These are phyloP conservation scores for Encarsia formosa DNA, from an alignment of 2,888 invertebrate species.

Conservation along the genomic window DNA sequence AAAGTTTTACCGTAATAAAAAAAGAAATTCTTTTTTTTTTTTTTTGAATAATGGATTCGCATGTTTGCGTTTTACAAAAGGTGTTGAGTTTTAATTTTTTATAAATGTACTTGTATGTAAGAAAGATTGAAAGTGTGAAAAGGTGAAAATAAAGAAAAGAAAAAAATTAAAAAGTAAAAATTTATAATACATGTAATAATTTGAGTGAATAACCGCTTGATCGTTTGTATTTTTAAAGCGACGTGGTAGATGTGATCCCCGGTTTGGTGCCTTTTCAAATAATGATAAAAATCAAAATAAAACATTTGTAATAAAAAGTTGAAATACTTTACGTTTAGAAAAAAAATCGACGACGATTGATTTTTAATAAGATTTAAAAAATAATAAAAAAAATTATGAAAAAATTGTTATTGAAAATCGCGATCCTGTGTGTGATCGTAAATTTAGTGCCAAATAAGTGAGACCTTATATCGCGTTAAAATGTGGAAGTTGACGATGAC, in stretches of 20 bases:
- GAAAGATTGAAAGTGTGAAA: neutral
- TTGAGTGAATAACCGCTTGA: constrained; percentile 14
- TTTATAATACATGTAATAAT: constrained; percentile 13
- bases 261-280: constrained; percentile 49
- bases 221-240: constrained; percentile 16
- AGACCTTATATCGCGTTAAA: constrained; percentile 39
- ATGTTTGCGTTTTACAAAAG: constrained; percentile 18
- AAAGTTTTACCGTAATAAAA: too few relatives aligned
- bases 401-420: constrained; percentile 33
- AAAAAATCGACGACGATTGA: constrained; percentile 22
- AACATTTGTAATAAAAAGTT: constrained; percentile 22
- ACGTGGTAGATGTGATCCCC: constrained; percentile 41
- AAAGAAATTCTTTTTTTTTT: constrained; percentile 6
- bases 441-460: constrained; percentile 51
- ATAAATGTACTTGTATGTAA: constrained; percentile 34
- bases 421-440: constrained; percentile 36
- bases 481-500: constrained; percentile 2
- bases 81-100: constrained; percentile 46
- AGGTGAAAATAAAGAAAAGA: constrained; percentile 7
- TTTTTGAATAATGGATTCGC: constrained; percentile 4
- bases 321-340: neutral
- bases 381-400: constrained; percentile 18
- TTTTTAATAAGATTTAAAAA: constrained; percentile 19
- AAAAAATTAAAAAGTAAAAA: constrained; percentile 4
- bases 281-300: constrained; percentile 31